These are phyloP conservation scores for Syngnathus acus DNA, from an alignment of 2,797 vertebrate species.

Conservation along the genomic window DNA sequence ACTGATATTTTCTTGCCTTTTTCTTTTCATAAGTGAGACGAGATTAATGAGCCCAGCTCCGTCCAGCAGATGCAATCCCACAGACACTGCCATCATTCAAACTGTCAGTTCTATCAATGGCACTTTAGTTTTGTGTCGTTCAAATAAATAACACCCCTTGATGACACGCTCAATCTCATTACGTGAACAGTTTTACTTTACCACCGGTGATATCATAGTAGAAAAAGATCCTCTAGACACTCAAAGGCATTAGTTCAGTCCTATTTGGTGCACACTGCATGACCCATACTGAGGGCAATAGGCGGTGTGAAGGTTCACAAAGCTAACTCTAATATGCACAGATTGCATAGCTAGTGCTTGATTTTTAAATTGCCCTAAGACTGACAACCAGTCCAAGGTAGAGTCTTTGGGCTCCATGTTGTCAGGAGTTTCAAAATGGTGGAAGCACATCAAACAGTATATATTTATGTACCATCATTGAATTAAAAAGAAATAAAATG, in stretches of 20 bases:
- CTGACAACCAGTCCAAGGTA: not conserved
- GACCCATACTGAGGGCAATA: slow-evolving; percentile 37
- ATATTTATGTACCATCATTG: too few relatives aligned
- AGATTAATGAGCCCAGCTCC: slow-evolving; percentile 57
- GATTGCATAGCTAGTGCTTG: too few relatives aligned
- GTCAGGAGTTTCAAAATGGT: not conserved
- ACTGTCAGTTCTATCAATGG: slow-evolving; percentile 48
- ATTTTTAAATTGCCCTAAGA: not conserved
- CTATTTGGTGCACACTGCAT: slow-evolving; percentile 26
- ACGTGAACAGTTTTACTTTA: slow-evolving; percentile 22
- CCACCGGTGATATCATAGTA: slow-evolving; percentile 19
- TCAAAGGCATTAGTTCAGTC: slow-evolving; percentile 13
- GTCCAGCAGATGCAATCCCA: slow-evolving; percentile 31
- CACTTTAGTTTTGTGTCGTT: slow-evolving; percentile 47
- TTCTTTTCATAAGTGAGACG: slow-evolving; percentile 7
- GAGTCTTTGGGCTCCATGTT: not conserved
- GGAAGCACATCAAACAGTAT: too few relatives aligned
- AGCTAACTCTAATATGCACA: not conserved
- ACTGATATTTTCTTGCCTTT: slow-evolving; percentile 7
- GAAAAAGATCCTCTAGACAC: slow-evolving; percentile 28
- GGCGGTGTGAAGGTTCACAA: not conserved
- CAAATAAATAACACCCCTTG: slow-evolving; percentile 42
- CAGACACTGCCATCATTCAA: slow-evolving; percentile 51
- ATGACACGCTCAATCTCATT: slow-evolving; percentile 37
- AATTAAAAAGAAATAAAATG: too few relatives aligned